These are phyloP conservation scores for Dysdera silvatica DNA, from an alignment of 1,140 invertebrate genomes.

Conservation along the genomic window DNA sequence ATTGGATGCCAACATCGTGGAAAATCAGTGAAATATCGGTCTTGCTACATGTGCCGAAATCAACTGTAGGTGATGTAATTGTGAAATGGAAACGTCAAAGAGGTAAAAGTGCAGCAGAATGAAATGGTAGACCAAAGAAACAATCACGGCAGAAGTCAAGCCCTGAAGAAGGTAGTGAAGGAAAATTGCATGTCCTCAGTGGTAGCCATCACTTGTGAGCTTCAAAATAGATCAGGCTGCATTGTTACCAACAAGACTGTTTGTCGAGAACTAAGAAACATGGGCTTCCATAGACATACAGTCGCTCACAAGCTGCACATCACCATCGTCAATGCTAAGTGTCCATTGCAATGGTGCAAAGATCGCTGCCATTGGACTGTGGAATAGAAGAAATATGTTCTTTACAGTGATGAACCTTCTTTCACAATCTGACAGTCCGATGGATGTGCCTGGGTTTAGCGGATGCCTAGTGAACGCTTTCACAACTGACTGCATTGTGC, in stretches of 20 bases:
- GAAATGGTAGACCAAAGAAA: too few relatives aligned
- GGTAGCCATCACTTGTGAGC: neutral
- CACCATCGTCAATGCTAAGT: neutral
- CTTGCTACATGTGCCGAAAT: too few relatives aligned
- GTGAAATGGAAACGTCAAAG: too few relatives aligned
- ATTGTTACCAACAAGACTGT: neutral
- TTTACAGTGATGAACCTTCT: slow-evolving; percentile 1
- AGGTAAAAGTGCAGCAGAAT: too few relatives aligned
- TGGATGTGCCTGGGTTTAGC: too few relatives aligned
- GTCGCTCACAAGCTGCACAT: slow-evolving; percentile 4
- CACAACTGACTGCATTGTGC: too few relatives aligned
- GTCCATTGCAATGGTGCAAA: slow-evolving; percentile 4
- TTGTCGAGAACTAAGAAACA: neutral
- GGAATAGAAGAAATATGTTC: neutral
- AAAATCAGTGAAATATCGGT: too few relatives aligned
- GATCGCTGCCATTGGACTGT: slow-evolving; percentile 1
- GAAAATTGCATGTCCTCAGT: neutral
- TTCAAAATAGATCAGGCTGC: neutral
- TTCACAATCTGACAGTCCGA: too few relatives aligned
- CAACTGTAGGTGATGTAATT: too few relatives aligned
- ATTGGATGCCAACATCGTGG: too few relatives aligned
- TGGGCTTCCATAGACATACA: slow-evolving; percentile 1
- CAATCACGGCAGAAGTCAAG: too few relatives aligned
- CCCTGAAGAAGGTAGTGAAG: neutral
- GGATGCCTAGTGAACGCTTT: too few relatives aligned